Evolutionary conservation across 2,113 vertebrate genomes (phyloP), one percentile per base, ranked within the genome.

Genomic region (Daphoenositta chrysoptera): DNA sequence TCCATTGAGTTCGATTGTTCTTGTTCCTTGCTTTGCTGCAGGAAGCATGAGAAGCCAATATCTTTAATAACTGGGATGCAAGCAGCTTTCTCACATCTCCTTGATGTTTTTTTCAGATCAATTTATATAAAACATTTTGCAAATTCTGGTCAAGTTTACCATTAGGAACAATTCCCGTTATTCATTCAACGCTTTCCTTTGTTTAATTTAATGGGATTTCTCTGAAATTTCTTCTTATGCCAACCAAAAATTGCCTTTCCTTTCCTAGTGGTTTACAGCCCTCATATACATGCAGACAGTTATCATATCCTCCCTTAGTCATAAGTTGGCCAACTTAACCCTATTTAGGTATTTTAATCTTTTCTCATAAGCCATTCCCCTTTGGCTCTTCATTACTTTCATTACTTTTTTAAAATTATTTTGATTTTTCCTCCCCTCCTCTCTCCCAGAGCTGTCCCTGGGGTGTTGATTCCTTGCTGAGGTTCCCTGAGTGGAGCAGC

Each of bases 301-400:
- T 70, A 84, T 60, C 45, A 75, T 77, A 76, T 90, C 63, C 82
- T 82, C 51, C 50, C 85, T 94, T 92, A 97, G 70, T 95, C 91
- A 93, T 30, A 69, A 78, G 79, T 94, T 96, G 89, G 91, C 66
- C 56, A 75, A 80, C 2, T 72, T n/a, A 88, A 19, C 50, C 47
- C 13, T 68, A 84, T 76, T 92, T 85, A 53, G 21, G 35, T 51
- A 45, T 69, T 94, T 84, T 51, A 77, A 51, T 92, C 12, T 96
- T 72, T 83, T 88, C 89, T 94, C 1, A 0, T 90, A 86, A 95
- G n/a, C 30, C 30, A 11, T 35, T 91, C 58, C 37, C 20, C 10
- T 83, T 79, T 68, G 65, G 37, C 15, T 75, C 21, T 65, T 80
- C 28, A 35, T 73, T 12, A 16, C 19, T 91, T 72, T 79, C 66